Base-by-base conservation (phyloP, 2,113 vertebrate species). In the Garra rufa region DNA sequence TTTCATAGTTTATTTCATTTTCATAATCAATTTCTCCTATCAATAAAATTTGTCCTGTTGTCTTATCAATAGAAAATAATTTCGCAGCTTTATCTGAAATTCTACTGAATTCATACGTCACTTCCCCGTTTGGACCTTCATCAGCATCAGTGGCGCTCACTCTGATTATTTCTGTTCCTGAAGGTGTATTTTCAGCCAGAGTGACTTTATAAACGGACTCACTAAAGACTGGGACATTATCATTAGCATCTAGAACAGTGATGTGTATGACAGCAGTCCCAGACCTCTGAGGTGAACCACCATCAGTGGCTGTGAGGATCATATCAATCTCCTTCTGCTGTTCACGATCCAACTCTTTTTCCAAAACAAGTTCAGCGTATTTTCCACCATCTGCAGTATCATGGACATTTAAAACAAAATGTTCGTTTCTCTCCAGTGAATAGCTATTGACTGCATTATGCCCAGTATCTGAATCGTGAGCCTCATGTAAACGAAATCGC, bases 131-230 rank as follows among this genome's bases (percentile, higher is more conserved):
- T 41, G 73, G 71, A 14, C 92, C 92, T 7, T 91, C 91, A 17
- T 94, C 93, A 74, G 77, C 85, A 78, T 96, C 96, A 0, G 91
- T 91, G 17, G 95, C 95, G n/a, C 91, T 94, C 0, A 96, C 89
- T 2, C 71, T 89, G n/a, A 95, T 70, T 19, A 95, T 87, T 26
- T 46, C 7, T 0, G 92, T 88, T 5, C 89, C 86, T 3, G 89
- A 1, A 3, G 88, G 43, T 1, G 89, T 87, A 74, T 93, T 92
- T 90, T 94, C 93, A 0, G 85, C 28, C 24, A 94, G 9, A 15
- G n/a, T 87, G 0, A 87, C 83, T 65, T 81, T 87, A 85, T 94
- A 94, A 3, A 92, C 38, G 9, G 86, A 7, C 80, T 93, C 85
- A 6, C 48, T 87, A 78, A 94, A 94, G 4, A 94, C 85, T 3